Conservation (phyloP, 2,113 vertebrate genomes). For the Alosa alosa region DNA sequence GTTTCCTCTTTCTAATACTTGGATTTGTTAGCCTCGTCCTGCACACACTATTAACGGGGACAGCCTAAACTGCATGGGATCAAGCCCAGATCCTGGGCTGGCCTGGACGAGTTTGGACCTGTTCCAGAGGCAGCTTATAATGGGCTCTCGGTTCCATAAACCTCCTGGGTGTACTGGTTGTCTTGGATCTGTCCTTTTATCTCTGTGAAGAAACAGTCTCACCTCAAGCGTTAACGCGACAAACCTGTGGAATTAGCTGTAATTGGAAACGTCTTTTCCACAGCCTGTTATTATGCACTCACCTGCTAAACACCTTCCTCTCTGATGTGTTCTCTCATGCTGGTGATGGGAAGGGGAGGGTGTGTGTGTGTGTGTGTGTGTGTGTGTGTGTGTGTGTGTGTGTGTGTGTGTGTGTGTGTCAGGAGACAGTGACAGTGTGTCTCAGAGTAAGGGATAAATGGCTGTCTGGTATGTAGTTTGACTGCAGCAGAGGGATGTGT, state of each 20-base stretch:
- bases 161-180: too few relatives aligned
- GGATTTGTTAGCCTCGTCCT: background rate
- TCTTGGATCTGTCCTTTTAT: background rate
- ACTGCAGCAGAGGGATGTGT: too few relatives aligned
- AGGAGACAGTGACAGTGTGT: conserved; percentile 11
- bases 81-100: background rate
- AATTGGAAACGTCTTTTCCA: background rate
- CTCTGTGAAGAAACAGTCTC: background rate
- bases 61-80: background rate
- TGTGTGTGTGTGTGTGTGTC: conserved; percentile 33
- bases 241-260: background rate
- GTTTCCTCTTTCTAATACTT: background rate
- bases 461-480: too few relatives aligned
- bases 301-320: background rate
- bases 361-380: background rate
- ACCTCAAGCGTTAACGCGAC: background rate
- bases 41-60: background rate
- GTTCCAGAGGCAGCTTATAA: background rate
- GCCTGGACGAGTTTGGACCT: background rate
- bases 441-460: background rate
- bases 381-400: conserved; percentile 19
- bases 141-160: too few relatives aligned
- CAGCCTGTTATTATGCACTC: background rate
- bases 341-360: too few relatives aligned
- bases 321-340: background rate